Evolutionary conservation across 1,140 invertebrate genomes (phyloP).

Genomic region (Drosophila virilis): DNA sequence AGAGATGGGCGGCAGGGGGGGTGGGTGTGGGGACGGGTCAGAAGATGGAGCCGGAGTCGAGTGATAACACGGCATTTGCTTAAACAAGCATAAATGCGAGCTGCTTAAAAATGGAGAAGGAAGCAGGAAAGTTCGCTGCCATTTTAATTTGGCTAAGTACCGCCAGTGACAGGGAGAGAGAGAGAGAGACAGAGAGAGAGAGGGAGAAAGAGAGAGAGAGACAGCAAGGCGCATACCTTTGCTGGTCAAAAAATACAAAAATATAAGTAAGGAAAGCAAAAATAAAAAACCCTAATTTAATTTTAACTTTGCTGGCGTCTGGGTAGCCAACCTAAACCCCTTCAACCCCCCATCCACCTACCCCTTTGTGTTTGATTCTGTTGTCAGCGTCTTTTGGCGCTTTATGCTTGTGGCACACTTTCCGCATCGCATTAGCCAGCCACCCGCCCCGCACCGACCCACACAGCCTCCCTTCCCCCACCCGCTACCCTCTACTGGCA

Average conservation of each 20-base stretch:
- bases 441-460: not conserved
- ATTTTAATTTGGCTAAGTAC: slow-evolving; percentile 81
- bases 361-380: slow-evolving; percentile 64
- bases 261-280: slow-evolving; percentile 5
- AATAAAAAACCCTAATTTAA: slow-evolving; percentile 77
- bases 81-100: slow-evolving; percentile 78
- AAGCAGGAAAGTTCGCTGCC: slow-evolving; percentile 35
- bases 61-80: slow-evolving; percentile 78
- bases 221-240: slow-evolving; percentile 39
- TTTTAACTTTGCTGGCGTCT: slow-evolving; percentile 73
- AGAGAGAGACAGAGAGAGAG: not conserved
- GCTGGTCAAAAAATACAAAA: slow-evolving; percentile 5
- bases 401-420: slow-evolving; percentile 69
- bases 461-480: not conserved
- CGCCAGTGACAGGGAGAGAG: slow-evolving; percentile 63
- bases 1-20: slow-evolving; percentile 8
- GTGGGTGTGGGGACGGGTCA: not conserved
- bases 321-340: slow-evolving; percentile 6
- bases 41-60: slow-evolving; percentile 38
- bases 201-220: not conserved
- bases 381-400: slow-evolving; percentile 71
- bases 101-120: slow-evolving; percentile 40
- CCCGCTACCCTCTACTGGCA: too few relatives aligned
- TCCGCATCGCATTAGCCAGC: slow-evolving; percentile 60
- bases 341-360: too few relatives aligned